Evolutionary conservation across 2,797 vertebrate species (phyloP).

Genomic region (Salarias fasciatus): DNA sequence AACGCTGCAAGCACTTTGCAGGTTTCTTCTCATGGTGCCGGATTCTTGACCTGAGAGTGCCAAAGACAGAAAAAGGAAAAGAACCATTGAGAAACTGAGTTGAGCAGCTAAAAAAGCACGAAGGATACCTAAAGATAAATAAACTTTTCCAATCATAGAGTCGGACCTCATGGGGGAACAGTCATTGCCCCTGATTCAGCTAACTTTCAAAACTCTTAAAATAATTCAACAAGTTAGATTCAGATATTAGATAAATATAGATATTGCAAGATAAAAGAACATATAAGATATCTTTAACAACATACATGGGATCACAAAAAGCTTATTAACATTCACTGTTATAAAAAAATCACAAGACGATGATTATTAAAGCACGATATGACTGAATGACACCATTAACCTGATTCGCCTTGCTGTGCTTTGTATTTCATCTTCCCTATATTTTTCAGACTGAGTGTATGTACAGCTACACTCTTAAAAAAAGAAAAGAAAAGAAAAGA

Average conservation of each 20-base stretch:
- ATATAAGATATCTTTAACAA: constrained; percentile 2
- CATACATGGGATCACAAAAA: no score
- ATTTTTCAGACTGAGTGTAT: not conserved
- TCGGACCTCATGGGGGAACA: constrained; percentile 1
- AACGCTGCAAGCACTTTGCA: constrained; percentile 21
- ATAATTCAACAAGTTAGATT: no score
- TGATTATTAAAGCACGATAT: not conserved
- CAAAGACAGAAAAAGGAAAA: constrained; percentile 29
- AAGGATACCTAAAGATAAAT: constrained; percentile 21
- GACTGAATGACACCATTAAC: constrained; percentile 13
- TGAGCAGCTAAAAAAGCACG: constrained; percentile 7
- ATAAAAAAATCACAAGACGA: not conserved
- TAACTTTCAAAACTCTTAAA: constrained; percentile 21
- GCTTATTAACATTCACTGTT: not conserved
- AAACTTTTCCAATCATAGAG: constrained; percentile 20
- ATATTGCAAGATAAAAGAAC: no score
- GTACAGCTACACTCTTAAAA: no score
- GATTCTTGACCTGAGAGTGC: constrained; percentile 44
- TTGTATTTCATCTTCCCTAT: not conserved
- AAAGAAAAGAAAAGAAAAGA: no score
- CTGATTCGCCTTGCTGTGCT: constrained; percentile 7
- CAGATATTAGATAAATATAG: no score
- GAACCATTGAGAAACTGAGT: constrained; percentile 29
- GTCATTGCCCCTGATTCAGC: constrained; percentile 15
- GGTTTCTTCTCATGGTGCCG: constrained; percentile 29